Percentiles rank a stretch among this genome's conserved stretches.
Conservation (phyloP, 2,113 vertebrate species). For the Ochotona curzoniae region DNA sequence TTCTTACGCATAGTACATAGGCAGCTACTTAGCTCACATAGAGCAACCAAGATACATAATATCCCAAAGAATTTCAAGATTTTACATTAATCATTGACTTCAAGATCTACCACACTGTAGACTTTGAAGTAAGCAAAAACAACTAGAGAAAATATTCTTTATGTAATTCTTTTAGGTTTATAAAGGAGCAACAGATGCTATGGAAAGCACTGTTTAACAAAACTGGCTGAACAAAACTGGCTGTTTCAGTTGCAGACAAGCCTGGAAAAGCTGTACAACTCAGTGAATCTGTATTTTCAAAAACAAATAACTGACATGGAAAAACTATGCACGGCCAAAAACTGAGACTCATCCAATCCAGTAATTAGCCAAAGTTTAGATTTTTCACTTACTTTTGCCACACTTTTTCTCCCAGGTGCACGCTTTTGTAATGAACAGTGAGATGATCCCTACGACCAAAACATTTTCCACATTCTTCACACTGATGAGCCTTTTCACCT, state of each 20-base stretch:
- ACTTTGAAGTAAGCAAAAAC: background rate
- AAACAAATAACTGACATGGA: too few species aligned
- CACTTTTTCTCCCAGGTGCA: conserved; percentile 98
- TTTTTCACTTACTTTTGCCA: conserved; percentile 95
- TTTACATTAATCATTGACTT: background rate
- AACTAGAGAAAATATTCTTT: background rate
- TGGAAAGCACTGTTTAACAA: background rate
- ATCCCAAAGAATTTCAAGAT: background rate
- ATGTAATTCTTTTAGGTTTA: background rate
- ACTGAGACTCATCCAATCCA: background rate
- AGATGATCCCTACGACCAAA: conserved; percentile 97
- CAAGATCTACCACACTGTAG: background rate
- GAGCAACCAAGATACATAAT: background rate
- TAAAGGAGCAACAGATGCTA: background rate
- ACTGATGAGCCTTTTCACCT: conserved; percentile 99
- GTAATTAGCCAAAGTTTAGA: background rate
- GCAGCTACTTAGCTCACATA: background rate
- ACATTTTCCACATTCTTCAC: conserved; percentile 99
- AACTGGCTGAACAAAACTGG: background rate
- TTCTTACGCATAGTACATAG: background rate
- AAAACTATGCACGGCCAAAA: background rate
- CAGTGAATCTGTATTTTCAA: too few species aligned
- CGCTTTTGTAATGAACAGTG: conserved; percentile 97
- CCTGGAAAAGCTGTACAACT: too few species aligned
- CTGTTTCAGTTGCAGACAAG: too few species aligned